Evolutionary conservation across 2,888 invertebrate species (phyloP).

Genomic region (Cenopis cana): DNA sequence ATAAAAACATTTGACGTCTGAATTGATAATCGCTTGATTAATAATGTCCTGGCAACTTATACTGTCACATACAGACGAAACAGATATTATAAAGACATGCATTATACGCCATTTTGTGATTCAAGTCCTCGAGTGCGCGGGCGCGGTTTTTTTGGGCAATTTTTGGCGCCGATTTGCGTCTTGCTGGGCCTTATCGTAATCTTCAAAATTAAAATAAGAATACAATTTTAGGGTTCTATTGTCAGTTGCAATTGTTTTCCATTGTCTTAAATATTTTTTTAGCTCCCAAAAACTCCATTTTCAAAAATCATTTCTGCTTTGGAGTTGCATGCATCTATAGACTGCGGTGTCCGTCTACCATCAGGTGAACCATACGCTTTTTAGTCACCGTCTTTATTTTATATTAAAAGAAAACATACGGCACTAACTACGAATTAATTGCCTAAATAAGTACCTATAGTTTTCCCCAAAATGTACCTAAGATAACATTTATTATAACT

Average conservation of each 20-base stretch:
- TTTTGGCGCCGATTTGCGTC: slow-evolving; percentile 54
- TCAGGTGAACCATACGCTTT: too few relatives aligned
- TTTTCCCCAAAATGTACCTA: not conserved
- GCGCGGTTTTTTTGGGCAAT: slow-evolving; percentile 52
- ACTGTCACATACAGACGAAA: slow-evolving; percentile 32
- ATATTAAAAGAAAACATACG: too few relatives aligned
- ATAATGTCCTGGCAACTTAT: slow-evolving; percentile 44
- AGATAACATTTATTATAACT: not conserved
- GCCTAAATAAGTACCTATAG: not conserved
- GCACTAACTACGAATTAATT: too few relatives aligned
- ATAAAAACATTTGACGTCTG: slow-evolving; percentile 35
- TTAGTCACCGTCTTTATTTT: too few relatives aligned
- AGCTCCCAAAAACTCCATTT: too few relatives aligned
- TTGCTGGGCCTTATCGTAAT: slow-evolving; percentile 53
- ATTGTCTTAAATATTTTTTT: not conserved
- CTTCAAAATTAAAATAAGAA: slow-evolving; percentile 46
- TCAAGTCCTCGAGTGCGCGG: not conserved
- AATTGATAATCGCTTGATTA: slow-evolving; percentile 44
- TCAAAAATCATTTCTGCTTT: too few relatives aligned
- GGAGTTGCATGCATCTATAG: too few relatives aligned
- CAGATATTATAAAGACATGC: slow-evolving; percentile 20
- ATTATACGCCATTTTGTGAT: slow-evolving; percentile 5
- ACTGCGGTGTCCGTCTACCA: too few relatives aligned
- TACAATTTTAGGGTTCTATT: slow-evolving; percentile 38
- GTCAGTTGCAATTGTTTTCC: not conserved